Evolutionary conservation across 2,888 invertebrate species (phyloP), one percentile per base, ranked within the genome.

Genomic region (Sinodicranocentrus sp.): DNA sequence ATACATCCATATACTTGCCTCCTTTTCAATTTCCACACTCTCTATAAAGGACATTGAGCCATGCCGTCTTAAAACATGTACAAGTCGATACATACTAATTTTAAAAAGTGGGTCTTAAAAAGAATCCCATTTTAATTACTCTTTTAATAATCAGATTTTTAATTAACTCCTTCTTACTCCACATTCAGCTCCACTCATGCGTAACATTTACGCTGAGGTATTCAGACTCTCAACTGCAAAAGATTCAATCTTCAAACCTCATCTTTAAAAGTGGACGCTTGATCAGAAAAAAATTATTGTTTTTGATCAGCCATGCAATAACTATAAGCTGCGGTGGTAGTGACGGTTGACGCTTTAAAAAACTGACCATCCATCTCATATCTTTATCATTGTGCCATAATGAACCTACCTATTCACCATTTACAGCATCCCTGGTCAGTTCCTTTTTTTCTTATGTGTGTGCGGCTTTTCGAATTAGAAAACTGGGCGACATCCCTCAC

Each of bases 271-370:
- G 6, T 39, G 39, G 2, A 48, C 48, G 5, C n/a, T 3, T 15
- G 2, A 48, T 33, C 33, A 33, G 33, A 15, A 2, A 48, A 3
- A 48, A 48, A 2, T n/a, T 48, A 63, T 63, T 63, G 63, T 63
- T 63, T 63, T 63, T 63, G 63, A 17, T 28, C 63, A 63, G 17
- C 63, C 33, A 63, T 28, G 28, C 63, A 63, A 57, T 54, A 21
- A 54, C 17, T 21, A 21, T 21, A 21, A 6, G 54, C 48, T 1
- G 21, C 6, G 23, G 13, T 54, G 54, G 21, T 21, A 6, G 21
- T 6, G 19, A 25, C 8, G 19, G 13, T 1, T 57, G 25, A 57
- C 21, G 25, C 6, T 57, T 1, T 57, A 57, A 23, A 25, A 21
- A 13, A 21, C 25, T 57, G 57, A 57, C 57, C 25, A n/a, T 57